Conservation (phyloP, 2,888 invertebrate species). For the Noctua comes region DNA sequence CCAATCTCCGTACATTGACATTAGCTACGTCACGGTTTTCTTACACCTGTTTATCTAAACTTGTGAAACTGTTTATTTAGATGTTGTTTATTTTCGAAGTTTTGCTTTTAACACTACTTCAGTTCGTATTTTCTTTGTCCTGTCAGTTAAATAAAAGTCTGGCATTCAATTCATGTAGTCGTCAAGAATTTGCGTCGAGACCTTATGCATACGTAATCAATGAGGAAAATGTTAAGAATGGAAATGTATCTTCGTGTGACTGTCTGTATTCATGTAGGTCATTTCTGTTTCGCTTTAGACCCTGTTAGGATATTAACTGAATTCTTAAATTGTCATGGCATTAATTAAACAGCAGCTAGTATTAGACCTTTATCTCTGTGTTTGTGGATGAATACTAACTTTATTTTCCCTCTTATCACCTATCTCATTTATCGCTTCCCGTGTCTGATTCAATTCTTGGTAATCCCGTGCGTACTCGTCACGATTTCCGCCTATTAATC, state of each 20-base stretch:
- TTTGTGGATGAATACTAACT: neutral
- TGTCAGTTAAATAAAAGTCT: slow-evolving; percentile 15
- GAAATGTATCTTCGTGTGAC: slow-evolving; percentile 23
- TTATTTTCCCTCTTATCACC: neutral
- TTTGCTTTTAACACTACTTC: slow-evolving; percentile 16
- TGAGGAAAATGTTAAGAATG: slow-evolving; percentile 50
- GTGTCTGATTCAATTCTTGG: neutral
- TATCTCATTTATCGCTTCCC: neutral
- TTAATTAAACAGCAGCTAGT: slow-evolving; percentile 3
- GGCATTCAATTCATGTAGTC: slow-evolving; percentile 8
- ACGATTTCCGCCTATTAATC: slow-evolving; percentile 18
- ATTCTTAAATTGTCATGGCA: neutral
- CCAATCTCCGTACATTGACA: slow-evolving; percentile 52
- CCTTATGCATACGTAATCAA: slow-evolving; percentile 41
- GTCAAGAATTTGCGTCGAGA: slow-evolving; percentile 19
- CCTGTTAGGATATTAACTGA: slow-evolving; percentile 3
- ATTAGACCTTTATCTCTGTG: neutral
- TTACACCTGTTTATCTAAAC: slow-evolving; percentile 38
- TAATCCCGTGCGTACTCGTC: slow-evolving; percentile 7
- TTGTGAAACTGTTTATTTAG: slow-evolving; percentile 47
- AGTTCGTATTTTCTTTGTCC: slow-evolving; percentile 17
- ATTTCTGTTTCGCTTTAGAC: slow-evolving; percentile 14
- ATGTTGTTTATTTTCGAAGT: slow-evolving; percentile 34
- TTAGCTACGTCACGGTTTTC: slow-evolving; percentile 28
- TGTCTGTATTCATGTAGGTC: slow-evolving; percentile 27